Conservation (phyloP, 2,113 vertebrate species). For the Pomatorhinus ruficollis region DNA sequence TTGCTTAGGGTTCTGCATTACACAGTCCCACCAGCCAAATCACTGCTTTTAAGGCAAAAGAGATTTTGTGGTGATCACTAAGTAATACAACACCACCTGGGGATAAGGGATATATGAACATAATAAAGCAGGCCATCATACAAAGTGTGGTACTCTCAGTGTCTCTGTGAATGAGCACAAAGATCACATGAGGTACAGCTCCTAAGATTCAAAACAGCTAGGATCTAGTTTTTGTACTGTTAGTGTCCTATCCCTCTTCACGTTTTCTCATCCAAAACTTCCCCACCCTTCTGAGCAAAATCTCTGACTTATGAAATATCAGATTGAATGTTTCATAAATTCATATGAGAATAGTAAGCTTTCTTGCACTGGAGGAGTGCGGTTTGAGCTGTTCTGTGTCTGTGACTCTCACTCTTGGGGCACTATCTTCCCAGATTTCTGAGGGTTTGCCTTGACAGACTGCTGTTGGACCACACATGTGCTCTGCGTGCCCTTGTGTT, state of each 20-base stretch:
- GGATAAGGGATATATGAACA: not conserved
- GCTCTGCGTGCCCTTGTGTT: not conserved
- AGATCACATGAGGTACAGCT: not conserved
- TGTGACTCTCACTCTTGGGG: not conserved
- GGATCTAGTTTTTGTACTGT: not conserved
- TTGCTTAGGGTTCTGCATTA: not conserved
- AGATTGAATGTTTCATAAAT: not conserved
- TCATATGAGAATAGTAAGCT: not conserved
- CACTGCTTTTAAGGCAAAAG: not conserved
- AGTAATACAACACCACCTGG: fast-evolving
- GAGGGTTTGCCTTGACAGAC: not conserved
- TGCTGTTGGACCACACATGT: not conserved
- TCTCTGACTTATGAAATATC: not conserved
- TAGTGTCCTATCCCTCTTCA: not conserved
- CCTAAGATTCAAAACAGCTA: not conserved
- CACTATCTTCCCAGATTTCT: not conserved
- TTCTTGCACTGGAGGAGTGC: not conserved
- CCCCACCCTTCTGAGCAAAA: not conserved
- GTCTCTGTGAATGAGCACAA: not conserved
- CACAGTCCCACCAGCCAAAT: not conserved
- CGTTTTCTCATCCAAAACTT: not conserved
- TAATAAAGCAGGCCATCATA: not conserved
- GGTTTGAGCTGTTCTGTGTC: not conserved
- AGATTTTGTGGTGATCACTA: not conserved
- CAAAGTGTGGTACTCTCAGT: not conserved